Evolutionary conservation across 2,113 vertebrate species (phyloP).

Genomic region (Sylvicapra grimmia): DNA sequence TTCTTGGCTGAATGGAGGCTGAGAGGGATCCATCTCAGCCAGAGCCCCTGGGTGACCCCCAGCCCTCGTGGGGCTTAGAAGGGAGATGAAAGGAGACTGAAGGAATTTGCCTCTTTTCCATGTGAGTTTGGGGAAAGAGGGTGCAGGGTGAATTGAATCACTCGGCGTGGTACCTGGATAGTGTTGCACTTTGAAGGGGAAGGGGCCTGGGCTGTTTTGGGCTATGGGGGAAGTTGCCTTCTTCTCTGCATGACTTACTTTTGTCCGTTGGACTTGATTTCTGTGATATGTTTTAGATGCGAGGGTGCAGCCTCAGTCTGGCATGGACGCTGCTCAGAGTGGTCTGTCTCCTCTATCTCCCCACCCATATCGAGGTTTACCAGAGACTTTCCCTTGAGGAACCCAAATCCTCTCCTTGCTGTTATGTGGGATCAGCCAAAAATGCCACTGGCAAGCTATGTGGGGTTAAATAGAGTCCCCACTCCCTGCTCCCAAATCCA

Average conservation of each 20-base stretch:
- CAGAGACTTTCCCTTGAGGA: not conserved
- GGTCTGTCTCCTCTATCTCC: not conserved
- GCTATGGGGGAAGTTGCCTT: not conserved
- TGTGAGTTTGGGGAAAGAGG: not conserved
- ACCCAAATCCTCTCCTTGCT: not conserved
- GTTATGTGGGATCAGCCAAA: not conserved
- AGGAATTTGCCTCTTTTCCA: not conserved
- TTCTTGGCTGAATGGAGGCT: not conserved
- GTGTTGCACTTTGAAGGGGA: not conserved
- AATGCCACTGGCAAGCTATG: not conserved
- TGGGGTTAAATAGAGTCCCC: not conserved
- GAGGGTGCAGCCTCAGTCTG: not conserved
- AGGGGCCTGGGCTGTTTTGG: not conserved
- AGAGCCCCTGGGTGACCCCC: no score
- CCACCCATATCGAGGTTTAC: not conserved
- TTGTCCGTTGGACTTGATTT: not conserved
- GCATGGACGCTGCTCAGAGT: not conserved
- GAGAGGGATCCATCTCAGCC: not conserved
- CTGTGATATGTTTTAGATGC: not conserved
- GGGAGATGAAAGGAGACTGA: not conserved
- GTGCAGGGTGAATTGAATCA: not conserved
- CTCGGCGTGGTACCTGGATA: not conserved
- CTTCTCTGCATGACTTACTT: not conserved
- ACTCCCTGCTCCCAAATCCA: not conserved
- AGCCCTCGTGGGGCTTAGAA: not conserved